Percentiles rank a stretch among this genome's conserved stretches.
phyloP scores from a whole-genome alignment of 1,140 invertebrate species.

The Streblospio benedicti region DNA sequence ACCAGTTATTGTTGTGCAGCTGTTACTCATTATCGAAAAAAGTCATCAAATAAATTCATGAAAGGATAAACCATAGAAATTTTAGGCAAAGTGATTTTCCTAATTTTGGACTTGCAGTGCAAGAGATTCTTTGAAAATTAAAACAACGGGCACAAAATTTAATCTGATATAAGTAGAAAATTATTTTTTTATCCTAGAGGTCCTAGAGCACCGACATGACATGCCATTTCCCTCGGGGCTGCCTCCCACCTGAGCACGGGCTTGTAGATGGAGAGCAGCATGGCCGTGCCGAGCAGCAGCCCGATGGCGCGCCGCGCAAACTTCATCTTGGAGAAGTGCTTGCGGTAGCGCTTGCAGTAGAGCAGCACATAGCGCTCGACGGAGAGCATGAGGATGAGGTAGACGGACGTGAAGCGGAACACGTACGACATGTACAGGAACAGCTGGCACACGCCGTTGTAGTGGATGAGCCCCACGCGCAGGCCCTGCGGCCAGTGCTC shows the following conservation, averaged over 20 bases:
- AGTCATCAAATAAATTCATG: too few relatives aligned
- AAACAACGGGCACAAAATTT: too few relatives aligned
- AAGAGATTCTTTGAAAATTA: too few relatives aligned
- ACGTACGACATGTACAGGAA: constrained; percentile 32
- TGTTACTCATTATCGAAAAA: too few relatives aligned
- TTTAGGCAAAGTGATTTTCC: too few relatives aligned
- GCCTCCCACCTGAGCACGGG: constrained; percentile 23
- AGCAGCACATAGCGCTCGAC: constrained; percentile 33
- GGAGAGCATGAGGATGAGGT: constrained; percentile 38
- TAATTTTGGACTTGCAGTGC: too few relatives aligned
- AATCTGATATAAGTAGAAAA: too few relatives aligned
- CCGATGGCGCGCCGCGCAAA: constrained; percentile 24
- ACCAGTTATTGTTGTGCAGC: too few relatives aligned
- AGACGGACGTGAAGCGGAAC: constrained; percentile 35
- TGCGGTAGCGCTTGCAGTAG: constrained; percentile 13
- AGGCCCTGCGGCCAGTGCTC: constrained; percentile 11
- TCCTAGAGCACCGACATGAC: too few relatives aligned
- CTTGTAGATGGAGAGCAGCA: constrained; percentile 26
- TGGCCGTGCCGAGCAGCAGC: constrained; percentile 17
- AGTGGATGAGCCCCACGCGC: not conserved
- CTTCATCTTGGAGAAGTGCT: not conserved
- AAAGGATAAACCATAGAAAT: too few relatives aligned
- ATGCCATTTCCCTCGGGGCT: too few relatives aligned
- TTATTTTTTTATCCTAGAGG: too few relatives aligned
- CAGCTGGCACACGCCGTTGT: constrained; percentile 32